Percentiles rank a stretch among this genome's conserved stretches.
These are phyloP conservation scores for Chionis minor DNA, from an alignment of 2,113 vertebrate genomes.

Conservation along the genomic window DNA sequence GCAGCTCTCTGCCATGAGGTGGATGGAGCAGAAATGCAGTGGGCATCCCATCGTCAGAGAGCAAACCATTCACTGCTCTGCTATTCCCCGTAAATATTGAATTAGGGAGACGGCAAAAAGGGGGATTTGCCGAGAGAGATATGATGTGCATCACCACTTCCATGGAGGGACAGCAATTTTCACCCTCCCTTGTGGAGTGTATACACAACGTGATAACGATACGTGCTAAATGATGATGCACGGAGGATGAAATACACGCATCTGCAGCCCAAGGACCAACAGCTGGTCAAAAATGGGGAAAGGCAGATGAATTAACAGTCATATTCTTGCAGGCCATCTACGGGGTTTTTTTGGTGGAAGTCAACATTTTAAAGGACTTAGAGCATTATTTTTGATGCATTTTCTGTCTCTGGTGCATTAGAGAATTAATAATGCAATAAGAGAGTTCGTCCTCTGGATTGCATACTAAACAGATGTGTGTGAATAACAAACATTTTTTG, in stretches of 20 bases:
- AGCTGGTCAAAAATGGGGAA: not conserved
- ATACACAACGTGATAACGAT: not conserved
- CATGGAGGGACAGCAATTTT: not conserved
- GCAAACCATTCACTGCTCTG: not conserved
- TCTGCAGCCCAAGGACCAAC: not conserved
- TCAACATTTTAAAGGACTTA: not conserved
- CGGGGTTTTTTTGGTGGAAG: not conserved
- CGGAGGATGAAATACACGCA: not conserved
- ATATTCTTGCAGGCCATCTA: not conserved
- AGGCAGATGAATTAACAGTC: not conserved
- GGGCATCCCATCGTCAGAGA: not conserved
- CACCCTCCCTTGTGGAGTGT: not conserved
- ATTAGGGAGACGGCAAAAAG: not conserved
- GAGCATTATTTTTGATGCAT: not conserved
- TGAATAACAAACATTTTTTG: not conserved
- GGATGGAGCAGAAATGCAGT: not conserved
- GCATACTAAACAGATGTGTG: not conserved
- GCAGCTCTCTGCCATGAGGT: not conserved
- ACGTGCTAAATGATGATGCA: not conserved
- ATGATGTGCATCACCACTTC: rapidly evolving
- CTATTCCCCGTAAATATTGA: not conserved
- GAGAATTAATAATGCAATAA: not conserved
- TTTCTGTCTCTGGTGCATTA: not conserved
- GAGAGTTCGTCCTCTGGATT: not conserved
- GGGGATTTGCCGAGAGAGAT: not conserved